Evolutionary conservation across 2,888 invertebrate genomes (phyloP), one percentile per base, ranked within the genome.

Genomic region (Lepetodrilus schrolli): DNA sequence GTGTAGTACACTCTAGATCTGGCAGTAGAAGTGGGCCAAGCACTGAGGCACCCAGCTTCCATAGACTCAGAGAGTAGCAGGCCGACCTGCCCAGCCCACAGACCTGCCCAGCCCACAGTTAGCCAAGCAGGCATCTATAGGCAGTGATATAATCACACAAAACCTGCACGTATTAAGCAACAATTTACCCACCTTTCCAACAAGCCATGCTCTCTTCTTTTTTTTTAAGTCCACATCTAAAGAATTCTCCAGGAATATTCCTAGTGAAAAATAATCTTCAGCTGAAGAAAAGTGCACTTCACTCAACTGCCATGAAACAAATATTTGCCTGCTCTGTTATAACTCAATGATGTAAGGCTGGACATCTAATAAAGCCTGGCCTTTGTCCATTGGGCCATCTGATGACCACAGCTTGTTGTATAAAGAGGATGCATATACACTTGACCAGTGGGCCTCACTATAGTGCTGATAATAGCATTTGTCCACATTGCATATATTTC

Each of bases 401-500:
- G 30, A 58, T 58, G 58, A 26, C 58, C 58, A 34, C 34, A n/a
- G 58, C 58, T 10, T 10, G 30, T 30, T 23, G 58, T 58, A 58
- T 58, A 58, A 58, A 10, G 58, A 58, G 58, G 13, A 34, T 13
- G 30, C 17, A 17, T 58, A 58, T 34, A 58, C 58, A 30, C 30
- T 30, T 34, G 30, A 58, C 30, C 17, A 23, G 34, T 23, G 1
- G n/a, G 10, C 58, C 58, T 58, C 58, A 34, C 30, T 58, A 58
- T 58, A 58, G 17, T 8, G 58, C 58, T 58, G 58, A 58, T 58
- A 58, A 58, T 58, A 58, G 58, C 58, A 30, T 58, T 58, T 58
- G 58, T 58, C 58, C 58, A 58, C 58, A 58, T 58, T 58, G 58
- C 58, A 58, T 58, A 58, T 58, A 34, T 58, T 58, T 58, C 58